Base-by-base conservation (phyloP, 1,140 invertebrate genomes). In the Pantala flavescens region DNA sequence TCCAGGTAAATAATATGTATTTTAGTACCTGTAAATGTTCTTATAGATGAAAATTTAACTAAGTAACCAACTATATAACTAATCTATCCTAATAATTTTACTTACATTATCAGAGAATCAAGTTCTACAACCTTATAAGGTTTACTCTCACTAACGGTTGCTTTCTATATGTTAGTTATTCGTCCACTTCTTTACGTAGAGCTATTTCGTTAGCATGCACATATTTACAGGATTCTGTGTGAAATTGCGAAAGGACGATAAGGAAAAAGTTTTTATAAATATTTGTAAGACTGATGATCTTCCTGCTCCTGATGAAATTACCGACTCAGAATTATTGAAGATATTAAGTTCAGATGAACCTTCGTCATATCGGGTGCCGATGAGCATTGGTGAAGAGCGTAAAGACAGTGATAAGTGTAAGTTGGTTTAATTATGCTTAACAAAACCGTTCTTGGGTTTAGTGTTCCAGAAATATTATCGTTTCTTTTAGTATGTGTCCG, bases 341-440 rank as follows among this genome's bases (percentile, higher is more conserved):
- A 86, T 93, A 71, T 79, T 94, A 23, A 87, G 89, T 75, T 89
- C 90, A 1, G 89, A 93, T 73, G 87, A 90, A 74, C 86, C 89
- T 0, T 87, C 87, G 7, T 86, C 85, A 70, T 96, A 90, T 81
- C 84, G 90, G 73, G 88, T 97, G 70, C 94, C 95, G 0, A 93
- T 97, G 90, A 95, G 93, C 80, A 90, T 97, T 77, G 94, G 93
- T 0, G 88, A 90, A 80, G 87, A 90, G 71, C 90, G 91, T 78
- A 84, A 84, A 16, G 93, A 95, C 79, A 82, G 84, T 24, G 94
- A 96, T 81, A 96, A 94, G 82, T 87, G 87, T 88, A 80, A 81
- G 78, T 75, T 49, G 12, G 24, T 74, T n/a, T 23, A 43, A 21
- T 75, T 12, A 42, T 5, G 2, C 28, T 36, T 36, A 5, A 36